Evolutionary conservation across 2,113 vertebrate genomes (phyloP).

Genomic region (Heterocephalus glaber): DNA sequence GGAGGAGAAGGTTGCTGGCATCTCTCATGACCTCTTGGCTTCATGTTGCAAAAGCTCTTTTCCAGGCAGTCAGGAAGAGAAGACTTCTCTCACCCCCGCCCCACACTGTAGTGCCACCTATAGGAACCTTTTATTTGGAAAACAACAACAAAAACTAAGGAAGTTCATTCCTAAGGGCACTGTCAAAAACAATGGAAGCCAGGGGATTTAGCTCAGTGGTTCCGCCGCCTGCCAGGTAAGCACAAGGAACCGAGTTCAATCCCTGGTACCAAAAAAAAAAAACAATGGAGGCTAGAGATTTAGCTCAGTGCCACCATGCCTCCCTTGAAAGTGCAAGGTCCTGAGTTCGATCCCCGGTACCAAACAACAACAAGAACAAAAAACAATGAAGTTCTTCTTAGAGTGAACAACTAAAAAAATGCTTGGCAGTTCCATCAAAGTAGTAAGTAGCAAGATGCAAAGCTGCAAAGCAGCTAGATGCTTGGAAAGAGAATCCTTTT

Average conservation of each 20-base stretch:
- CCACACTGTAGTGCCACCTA: background rate
- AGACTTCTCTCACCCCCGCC: background rate
- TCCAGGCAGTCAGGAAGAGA: background rate
- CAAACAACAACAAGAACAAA: background rate
- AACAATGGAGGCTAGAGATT: too few relatives aligned
- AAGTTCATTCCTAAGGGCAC: conserved; percentile 20
- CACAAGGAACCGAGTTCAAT: too few relatives aligned
- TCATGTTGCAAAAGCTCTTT: background rate
- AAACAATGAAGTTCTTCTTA: background rate
- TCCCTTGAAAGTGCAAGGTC: too few relatives aligned
- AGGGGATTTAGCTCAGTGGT: too few relatives aligned
- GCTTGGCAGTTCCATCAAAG: background rate
- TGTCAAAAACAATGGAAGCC: background rate
- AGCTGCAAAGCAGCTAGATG: background rate
- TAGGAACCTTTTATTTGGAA: background rate
- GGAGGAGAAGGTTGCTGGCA: background rate
- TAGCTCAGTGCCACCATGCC: too few relatives aligned
- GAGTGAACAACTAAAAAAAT: background rate
- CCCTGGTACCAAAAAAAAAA: too few relatives aligned
- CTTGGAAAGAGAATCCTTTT: conserved; percentile 14
- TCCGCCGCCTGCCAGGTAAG: too few relatives aligned
- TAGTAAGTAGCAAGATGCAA: conserved; percentile 10
- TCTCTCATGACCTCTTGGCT: background rate
- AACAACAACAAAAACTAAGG: background rate
- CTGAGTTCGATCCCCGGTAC: too few relatives aligned